Base-by-base conservation (phyloP, 2,888 invertebrate species). In the Colostygia pectinataria region DNA sequence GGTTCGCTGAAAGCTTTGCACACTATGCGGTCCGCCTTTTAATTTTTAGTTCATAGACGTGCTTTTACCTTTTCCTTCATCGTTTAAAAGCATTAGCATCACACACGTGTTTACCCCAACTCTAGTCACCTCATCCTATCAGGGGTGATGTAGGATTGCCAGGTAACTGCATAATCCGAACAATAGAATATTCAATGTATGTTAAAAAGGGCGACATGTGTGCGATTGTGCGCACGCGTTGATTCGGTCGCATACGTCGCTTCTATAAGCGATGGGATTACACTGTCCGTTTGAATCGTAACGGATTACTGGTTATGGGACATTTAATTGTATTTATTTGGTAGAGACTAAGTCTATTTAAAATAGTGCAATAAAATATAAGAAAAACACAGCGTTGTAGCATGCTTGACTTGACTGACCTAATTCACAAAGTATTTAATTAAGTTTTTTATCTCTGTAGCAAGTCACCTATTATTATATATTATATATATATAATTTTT, bases 151-250 rank as follows among this genome's bases (percentile, higher is more conserved):
- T 62, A 66, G 66, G 45, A 59, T 54, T 63, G 58, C 61, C 68
- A 73, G 76, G 75, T 83, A 80, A 85, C 69, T 74, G 77, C 80
- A 87, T 88, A 85, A 66, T 63, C 68, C 79, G 77, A 73, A 87
- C 86, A 87, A 87, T 84, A 67, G 79, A 76, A 77, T 80, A 80
- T 81, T 80, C 72, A 77, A 80, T 83, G 20, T 81, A 84, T 83
- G 83, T 66, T 80, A 83, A 83, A 79, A 65, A 57, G 59, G 57
- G 63, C 55, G 68, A 64, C 84, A 79, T 79, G 78, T 81, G 82
- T 68, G 72, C 68, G 71, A 74, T 69, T 72, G 73, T 77, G 83
- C 81, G 81, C 79, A 59, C 73, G 77, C 79, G 79, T 70, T 68
- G 71, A 63, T 59, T 53, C 65, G 56, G 49, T 61, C 63, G 59